Evolutionary conservation across 2,113 vertebrate genomes (phyloP).

Genomic region (Kryptolebias marmoratus): DNA sequence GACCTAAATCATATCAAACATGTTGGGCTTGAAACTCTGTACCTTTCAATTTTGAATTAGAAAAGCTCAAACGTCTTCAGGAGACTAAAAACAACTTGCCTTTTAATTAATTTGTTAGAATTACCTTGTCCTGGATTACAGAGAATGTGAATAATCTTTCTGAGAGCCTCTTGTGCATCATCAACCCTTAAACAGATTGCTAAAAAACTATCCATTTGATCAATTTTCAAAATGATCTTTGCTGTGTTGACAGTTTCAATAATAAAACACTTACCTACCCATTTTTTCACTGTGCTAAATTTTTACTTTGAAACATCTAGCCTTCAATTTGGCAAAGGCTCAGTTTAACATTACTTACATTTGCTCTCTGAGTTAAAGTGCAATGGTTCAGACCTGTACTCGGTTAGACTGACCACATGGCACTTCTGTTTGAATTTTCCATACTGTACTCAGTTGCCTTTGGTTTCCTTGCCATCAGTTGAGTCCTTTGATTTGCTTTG

Average conservation of each 20-base stretch:
- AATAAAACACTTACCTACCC: background rate
- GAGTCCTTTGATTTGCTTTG: slow-evolving; percentile 44
- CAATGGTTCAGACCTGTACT: background rate
- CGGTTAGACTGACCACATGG: background rate
- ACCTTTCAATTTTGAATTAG: no score
- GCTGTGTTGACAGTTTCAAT: background rate
- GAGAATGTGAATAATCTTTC: no score
- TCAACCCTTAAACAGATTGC: no score
- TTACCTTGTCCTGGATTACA: no score
- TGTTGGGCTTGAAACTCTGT: no score
- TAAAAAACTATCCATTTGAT: no score
- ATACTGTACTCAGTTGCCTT: background rate
- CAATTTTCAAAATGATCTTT: no score
- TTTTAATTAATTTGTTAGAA: no score
- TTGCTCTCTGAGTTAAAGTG: background rate
- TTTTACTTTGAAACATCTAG: background rate
- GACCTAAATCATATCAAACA: no score
- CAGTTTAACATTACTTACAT: background rate
- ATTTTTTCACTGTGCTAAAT: background rate
- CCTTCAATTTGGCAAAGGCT: background rate
- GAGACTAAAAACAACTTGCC: no score
- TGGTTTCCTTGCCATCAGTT: slow-evolving; percentile 13
- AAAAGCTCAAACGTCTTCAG: no score
- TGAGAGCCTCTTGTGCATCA: no score
- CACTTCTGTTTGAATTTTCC: background rate